These are phyloP conservation scores for Cottoperca gobio DNA, from an alignment of 2,797 vertebrate genomes.

Conservation along the genomic window DNA sequence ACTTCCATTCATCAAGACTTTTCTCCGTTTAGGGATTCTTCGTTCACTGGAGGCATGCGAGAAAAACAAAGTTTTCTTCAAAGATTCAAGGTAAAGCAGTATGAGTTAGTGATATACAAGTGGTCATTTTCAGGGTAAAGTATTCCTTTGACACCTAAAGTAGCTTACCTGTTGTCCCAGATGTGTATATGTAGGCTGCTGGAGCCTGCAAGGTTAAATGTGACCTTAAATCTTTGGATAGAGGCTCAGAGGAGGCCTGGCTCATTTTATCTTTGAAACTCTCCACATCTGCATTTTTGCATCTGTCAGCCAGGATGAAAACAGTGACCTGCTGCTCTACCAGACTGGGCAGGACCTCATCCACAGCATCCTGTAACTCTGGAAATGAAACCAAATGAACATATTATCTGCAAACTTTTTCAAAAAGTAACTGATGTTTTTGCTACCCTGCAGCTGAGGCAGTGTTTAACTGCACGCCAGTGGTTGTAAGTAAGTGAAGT, in stretches of 20 bases:
- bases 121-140: no score
- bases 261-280: slow-evolving; percentile 84
- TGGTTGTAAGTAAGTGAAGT: neutral
- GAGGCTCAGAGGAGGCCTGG: slow-evolving; percentile 80
- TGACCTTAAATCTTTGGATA: slow-evolving; percentile 80
- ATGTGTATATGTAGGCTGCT: slow-evolving; percentile 90
- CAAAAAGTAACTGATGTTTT: neutral
- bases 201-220: slow-evolving; percentile 76
- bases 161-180: slow-evolving; percentile 92
- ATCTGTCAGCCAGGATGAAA: slow-evolving; percentile 80
- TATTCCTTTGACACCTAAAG: neutral
- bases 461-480: neutral
- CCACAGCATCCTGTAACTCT: slow-evolving; percentile 83
- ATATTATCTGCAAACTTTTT: neutral
- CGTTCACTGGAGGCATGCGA: no score
- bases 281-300: slow-evolving; percentile 68
- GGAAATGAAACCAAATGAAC: neutral
- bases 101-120: no score
- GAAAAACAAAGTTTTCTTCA: no score
- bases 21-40: no score
- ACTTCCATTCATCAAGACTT: no score
- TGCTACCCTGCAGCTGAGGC: neutral
- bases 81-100: no score
- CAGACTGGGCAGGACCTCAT: slow-evolving; percentile 86
- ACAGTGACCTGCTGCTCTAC: slow-evolving; percentile 80